Evolutionary conservation across 2,888 invertebrate genomes (phyloP), one percentile per base, ranked within the genome.

Genomic region (Andrena chrysosceles): DNA sequence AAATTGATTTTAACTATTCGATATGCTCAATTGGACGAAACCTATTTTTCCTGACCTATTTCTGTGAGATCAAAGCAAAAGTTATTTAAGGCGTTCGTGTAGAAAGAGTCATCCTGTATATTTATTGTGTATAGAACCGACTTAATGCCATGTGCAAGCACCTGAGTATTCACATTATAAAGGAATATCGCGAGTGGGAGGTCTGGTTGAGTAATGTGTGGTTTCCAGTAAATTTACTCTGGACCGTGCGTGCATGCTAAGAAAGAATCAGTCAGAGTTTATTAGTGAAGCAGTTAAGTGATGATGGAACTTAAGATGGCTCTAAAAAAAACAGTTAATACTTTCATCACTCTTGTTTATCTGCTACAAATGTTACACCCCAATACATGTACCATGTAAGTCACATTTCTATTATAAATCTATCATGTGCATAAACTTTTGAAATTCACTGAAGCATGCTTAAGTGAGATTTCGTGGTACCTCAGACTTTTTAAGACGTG

Each of bases 161-260:
- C 42, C 23, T 70, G 69, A 85, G 79, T 81, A 80, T 87, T 42
- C 80, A 70, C 75, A 78, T 77, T 85, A 83, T 85, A 81, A 72
- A 88, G 75, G 79, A 88, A 82, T 69, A 83, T 62, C 70, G 68
- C 71, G 83, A 89, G 92, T 92, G 93, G 93, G 93, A 92, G 91
- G 86, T 83, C 89, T 89, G 90, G 90, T 91, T 89, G 90, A 88
- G 89, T 86, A 83, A 82, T 74, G 90, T 84, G 89, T 91, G 89
- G 83, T 89, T 90, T 87, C 88, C 88, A 85, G 87, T 76, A 89
- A 91, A 91, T 92, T 92, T 90, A 84, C 87, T 88, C 86, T 85
- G 85, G 73, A 81, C 85, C 77, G 72, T 80, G 82, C 78, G 74
- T 83, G 85, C 89, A 74, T 80, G 84, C 89, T 81, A 88, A 86